Base-by-base conservation (phyloP, 2,888 invertebrate genomes). In the Conus canariensis region DNA sequence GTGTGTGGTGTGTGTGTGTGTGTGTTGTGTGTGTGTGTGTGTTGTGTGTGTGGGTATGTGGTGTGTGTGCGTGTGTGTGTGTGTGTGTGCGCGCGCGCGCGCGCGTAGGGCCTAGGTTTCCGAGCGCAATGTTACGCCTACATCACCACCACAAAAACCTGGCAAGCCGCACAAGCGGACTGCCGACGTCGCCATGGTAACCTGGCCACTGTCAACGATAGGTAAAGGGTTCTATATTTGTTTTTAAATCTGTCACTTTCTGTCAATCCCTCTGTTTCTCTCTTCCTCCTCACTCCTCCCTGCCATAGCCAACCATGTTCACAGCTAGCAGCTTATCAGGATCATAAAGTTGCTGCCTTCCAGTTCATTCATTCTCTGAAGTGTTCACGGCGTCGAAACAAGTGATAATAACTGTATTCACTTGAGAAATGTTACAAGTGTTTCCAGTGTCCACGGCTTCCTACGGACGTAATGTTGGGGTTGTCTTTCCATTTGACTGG, bases 131-230 rank as follows among this genome's bases (percentile, higher is more conserved):
- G 94, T 88, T 94, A 93, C 89, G 88, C 70, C 82, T 88, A 92
- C 56, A 88, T 92, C 25, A 87, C 80, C 59, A 87, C 89, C 45
- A 70, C 91, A 9, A 92, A 89, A 67, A 91, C 80, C 30, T 94
- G 92, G 91, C 14, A 58, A 4, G 88, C 89, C 60, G 94, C 94
- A 1, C 92, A 93, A n/a, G 16, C n/a, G 10, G 85, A 82, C 30
- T 94, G 94, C 12, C 70, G 25, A 14, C 85, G 87, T 22, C 90
- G 90, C 2, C 89, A 92, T 12, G 94, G 94, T 19, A 91, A 92
- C n/a, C 88, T 94, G 67, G 94, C 94, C 10, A 93, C 93, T 5
- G 90, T 94, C 19, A 93, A 93, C 88, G 92, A 93, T 90, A 92
- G 94, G 94, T 94, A 85, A 64, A 77, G 4, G 56, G 22, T 58